Evolutionary conservation across 2,888 invertebrate genomes (phyloP).

Genomic region (Globia sparganii): DNA sequence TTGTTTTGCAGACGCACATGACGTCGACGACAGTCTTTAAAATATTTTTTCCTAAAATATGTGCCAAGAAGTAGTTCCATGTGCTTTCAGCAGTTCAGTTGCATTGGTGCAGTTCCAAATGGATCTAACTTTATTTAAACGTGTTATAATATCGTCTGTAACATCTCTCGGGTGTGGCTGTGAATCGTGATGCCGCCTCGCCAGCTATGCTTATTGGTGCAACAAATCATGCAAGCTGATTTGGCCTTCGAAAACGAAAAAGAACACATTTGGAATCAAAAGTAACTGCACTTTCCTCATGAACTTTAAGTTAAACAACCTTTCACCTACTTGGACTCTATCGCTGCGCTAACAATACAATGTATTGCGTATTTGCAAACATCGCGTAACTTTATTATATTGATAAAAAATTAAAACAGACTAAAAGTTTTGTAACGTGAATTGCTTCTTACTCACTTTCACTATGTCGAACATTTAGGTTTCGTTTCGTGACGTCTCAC

Average conservation of each 20-base stretch:
- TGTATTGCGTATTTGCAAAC: slow-evolving; percentile 56
- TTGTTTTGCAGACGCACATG: slow-evolving; percentile 58
- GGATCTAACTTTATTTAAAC: slow-evolving; percentile 21
- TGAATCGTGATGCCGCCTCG: slow-evolving; percentile 78
- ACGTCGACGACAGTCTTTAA: slow-evolving; percentile 44
- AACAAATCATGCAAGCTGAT: slow-evolving; percentile 81
- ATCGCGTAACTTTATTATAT: slow-evolving; percentile 56
- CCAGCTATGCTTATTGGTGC: slow-evolving; percentile 72
- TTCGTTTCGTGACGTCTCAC: slow-evolving; percentile 81
- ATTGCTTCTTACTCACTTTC: slow-evolving; percentile 85
- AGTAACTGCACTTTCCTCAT: slow-evolving; percentile 76
- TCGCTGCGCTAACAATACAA: slow-evolving; percentile 36
- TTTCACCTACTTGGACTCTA: slow-evolving; percentile 20
- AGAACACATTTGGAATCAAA: slow-evolving; percentile 80
- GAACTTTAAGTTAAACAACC: slow-evolving; percentile 16
- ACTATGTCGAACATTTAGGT: slow-evolving; percentile 83
- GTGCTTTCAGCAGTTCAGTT: slow-evolving; percentile 14
- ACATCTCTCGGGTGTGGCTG: slow-evolving; percentile 60
- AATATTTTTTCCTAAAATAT: slow-evolving; percentile 22
- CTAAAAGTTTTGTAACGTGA: slow-evolving; percentile 78
- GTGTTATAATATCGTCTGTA: slow-evolving; percentile 39
- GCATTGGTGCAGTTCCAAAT: slow-evolving; percentile 22
- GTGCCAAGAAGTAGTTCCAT: slow-evolving; percentile 13
- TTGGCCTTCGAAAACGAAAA: slow-evolving; percentile 80
- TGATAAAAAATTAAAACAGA: slow-evolving; percentile 67